These are phyloP conservation scores for Formica exsecta DNA, from an alignment of 1,140 invertebrate genomes.

Conservation along the genomic window DNA sequence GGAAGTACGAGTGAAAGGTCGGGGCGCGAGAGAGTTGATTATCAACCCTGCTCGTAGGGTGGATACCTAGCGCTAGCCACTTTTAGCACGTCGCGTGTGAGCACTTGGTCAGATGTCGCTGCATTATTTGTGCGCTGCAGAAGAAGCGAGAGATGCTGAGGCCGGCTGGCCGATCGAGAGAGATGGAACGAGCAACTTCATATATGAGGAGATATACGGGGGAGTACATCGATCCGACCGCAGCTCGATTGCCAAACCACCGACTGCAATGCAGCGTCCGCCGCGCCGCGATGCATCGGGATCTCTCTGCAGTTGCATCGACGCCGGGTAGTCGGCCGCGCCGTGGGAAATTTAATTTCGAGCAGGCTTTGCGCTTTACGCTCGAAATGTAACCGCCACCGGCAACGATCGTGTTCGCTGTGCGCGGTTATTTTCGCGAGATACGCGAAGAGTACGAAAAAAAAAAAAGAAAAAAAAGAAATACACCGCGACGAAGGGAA, in stretches of 20 bases:
- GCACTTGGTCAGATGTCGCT: slow-evolving; percentile 50
- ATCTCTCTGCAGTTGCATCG: slow-evolving; percentile 54
- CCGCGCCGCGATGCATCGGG: slow-evolving; percentile 64
- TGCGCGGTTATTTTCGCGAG: slow-evolving; percentile 47
- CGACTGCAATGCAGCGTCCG: slow-evolving; percentile 80
- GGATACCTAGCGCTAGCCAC: slow-evolving; percentile 13
- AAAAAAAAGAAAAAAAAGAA: neutral
- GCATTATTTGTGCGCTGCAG: slow-evolving; percentile 67
- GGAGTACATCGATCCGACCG: slow-evolving; percentile 79
- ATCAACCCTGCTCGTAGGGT: neutral
- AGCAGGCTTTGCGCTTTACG: slow-evolving; percentile 63
- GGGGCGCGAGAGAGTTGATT: slow-evolving; percentile 2
- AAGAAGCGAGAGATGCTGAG: slow-evolving; percentile 54
- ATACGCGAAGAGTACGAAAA: neutral
- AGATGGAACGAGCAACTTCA: slow-evolving; percentile 40
- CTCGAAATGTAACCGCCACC: slow-evolving; percentile 60
- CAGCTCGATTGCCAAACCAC: slow-evolving; percentile 83
- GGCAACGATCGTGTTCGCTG: slow-evolving; percentile 19
- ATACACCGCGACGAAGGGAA: neutral
- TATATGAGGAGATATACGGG: slow-evolving; percentile 61
- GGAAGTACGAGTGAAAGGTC: neutral
- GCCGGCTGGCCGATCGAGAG: slow-evolving; percentile 44
- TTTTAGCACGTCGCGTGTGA: slow-evolving; percentile 49
- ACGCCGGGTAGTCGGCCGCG: slow-evolving; percentile 54
- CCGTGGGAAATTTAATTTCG: slow-evolving; percentile 75